These are phyloP conservation scores for Hipposideros armiger DNA, from an alignment of 2,113 vertebrate genomes.

Conservation along the genomic window DNA sequence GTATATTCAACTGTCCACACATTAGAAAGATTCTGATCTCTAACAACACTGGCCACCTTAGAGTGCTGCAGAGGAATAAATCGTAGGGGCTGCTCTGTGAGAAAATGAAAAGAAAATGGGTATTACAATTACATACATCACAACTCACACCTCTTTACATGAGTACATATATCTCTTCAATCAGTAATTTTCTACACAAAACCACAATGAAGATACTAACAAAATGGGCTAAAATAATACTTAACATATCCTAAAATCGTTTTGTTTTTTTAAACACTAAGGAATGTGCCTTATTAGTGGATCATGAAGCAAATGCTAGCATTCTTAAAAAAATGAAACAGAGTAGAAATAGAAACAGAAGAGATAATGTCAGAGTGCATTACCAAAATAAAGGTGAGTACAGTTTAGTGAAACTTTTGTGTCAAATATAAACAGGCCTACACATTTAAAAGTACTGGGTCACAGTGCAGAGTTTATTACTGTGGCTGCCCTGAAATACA, in stretches of 20 bases:
- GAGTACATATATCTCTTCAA: background rate
- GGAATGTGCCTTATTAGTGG: background rate
- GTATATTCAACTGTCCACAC: slow-evolving; percentile 96
- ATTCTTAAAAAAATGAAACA: background rate
- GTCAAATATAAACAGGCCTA: background rate
- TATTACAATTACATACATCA: background rate
- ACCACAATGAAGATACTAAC: background rate
- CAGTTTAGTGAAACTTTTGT: background rate
- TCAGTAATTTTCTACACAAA: background rate
- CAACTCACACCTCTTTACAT: background rate
- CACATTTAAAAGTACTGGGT: background rate
- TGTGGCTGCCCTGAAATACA: background rate
- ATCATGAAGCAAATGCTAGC: background rate
- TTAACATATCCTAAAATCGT: background rate
- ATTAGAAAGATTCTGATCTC: slow-evolving; percentile 92
- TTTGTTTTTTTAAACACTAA: background rate
- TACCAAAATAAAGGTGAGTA: slow-evolving; percentile 14
- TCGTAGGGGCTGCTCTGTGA: slow-evolving; percentile 87
- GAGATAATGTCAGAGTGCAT: background rate
- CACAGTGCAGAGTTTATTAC: background rate
- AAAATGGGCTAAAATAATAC: background rate
- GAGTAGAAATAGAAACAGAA: background rate
- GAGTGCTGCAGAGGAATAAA: slow-evolving; percentile 89
- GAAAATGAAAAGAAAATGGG: background rate
- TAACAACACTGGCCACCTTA: slow-evolving; percentile 88